phyloP scores from a whole-genome alignment of 2,888 invertebrate genomes.

The Xylota sylvarum region DNA sequence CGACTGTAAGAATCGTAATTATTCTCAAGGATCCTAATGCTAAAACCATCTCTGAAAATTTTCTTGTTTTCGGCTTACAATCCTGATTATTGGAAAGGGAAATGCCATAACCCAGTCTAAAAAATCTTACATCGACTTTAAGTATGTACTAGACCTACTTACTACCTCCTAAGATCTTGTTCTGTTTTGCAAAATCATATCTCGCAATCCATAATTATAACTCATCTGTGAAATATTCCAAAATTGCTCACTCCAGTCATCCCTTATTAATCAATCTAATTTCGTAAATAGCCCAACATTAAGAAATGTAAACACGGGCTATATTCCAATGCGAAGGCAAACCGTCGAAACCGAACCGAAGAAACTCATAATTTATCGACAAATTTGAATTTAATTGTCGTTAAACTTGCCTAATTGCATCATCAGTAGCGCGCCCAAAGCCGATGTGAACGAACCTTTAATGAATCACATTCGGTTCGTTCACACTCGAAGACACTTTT shows the following conservation, averaged over 20 bases:
- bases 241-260: background rate
- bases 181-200: background rate
- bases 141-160: too few relatives aligned
- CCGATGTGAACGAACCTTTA: constrained; percentile 48
- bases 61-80: too few relatives aligned
- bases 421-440: constrained; percentile 50
- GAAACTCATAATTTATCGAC: constrained; percentile 38
- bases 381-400: constrained; percentile 68
- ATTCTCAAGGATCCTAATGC: too few relatives aligned
- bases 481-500: constrained; percentile 62
- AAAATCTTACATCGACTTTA: too few relatives aligned
- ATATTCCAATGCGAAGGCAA: background rate
- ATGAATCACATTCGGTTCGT: constrained; percentile 73
- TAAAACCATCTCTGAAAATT: too few relatives aligned
- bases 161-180: too few relatives aligned
- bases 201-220: background rate
- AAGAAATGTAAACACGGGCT: background rate
- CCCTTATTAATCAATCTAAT: constrained; percentile 3
- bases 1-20: too few relatives aligned
- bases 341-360: background rate
- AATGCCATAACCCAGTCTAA: too few relatives aligned
- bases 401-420: constrained; percentile 68
- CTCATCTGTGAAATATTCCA: background rate
- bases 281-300: background rate
- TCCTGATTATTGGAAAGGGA: too few relatives aligned